Evolutionary conservation across 2,113 vertebrate genomes (phyloP).

Genomic region (Indri indri): DNA sequence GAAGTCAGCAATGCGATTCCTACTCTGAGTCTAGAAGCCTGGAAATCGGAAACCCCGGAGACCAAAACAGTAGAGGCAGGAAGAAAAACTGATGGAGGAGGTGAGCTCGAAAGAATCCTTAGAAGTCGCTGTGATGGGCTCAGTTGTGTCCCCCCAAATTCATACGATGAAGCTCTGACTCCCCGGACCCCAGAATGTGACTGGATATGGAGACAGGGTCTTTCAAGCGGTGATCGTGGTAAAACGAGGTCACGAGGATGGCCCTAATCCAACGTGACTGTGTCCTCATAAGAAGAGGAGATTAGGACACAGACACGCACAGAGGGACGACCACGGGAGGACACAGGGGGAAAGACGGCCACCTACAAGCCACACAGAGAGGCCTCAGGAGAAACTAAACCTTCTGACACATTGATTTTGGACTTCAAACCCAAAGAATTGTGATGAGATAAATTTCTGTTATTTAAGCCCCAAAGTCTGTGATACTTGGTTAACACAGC

Average conservation of each 20-base stretch:
- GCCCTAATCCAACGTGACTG: background rate
- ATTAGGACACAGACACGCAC: background rate
- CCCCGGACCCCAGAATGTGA: background rate
- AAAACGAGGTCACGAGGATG: background rate
- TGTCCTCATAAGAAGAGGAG: background rate
- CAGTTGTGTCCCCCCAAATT: too few species aligned
- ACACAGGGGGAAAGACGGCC: background rate
- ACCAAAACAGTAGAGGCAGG: background rate
- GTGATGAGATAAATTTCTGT: background rate
- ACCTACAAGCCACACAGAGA: background rate
- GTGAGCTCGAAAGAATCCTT: background rate
- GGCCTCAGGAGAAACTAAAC: background rate
- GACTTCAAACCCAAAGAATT: background rate
- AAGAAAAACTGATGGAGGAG: background rate
- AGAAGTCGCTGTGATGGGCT: background rate
- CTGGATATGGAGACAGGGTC: background rate
- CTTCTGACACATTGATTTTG: background rate
- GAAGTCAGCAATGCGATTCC: background rate
- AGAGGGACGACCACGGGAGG: background rate
- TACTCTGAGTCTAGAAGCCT: background rate
- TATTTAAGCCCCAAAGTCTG: background rate
- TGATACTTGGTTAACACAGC: background rate
- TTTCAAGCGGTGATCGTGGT: background rate
- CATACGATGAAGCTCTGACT: too few species aligned
- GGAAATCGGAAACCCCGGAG: fast-evolving